Evolutionary conservation across 1,140 invertebrate species (phyloP), one percentile per base, ranked within the genome.

Genomic region (Schlechtendalia chinensis): DNA sequence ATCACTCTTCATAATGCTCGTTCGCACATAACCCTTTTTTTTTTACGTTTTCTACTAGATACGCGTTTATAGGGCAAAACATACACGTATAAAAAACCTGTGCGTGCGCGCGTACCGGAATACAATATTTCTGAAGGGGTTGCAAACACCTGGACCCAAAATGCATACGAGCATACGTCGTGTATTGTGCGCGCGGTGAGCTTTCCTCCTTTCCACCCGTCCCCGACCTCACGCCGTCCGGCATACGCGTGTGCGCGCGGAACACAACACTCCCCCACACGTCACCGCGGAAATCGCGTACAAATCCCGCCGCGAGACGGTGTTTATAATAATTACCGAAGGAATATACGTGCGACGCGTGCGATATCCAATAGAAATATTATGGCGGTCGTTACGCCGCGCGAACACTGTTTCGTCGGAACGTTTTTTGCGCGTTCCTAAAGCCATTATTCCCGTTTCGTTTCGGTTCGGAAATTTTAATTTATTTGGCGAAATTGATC

Each of bases 1-100:
- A 79, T 79, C 75, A 79, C 75, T 79, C 75, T 61, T 79, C 75
- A 61, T 63, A 79, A 58, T 59, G 32, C 29, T 74, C 53, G 71
- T 77, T 59, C 59, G 27, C 39, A 39, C 32, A 63, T 61, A 63
- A 79, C 58, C 75, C 75, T 63, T 79, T 79, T 79, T 63, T 79
- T 79, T 79, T 74, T 63, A 24, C 67, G 39, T 69, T 69, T 69
- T 69, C 45, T 69, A 50, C 67, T 69, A 50, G 39, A 69, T 69
- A 69, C 67, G 67, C 29, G n/a, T 69, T 50, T 69, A 27, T 50
- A 27, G 67, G 67, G 67, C 14, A 50, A 69, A 50, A 67, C 11
- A 67, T 27, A 54, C 14, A 56, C 16, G 11, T 16, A 75, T 58
- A 12, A 8, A 12, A 45, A 65, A 19, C 27, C 32, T 10, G 14